These are phyloP conservation scores for Mnemiopsis leidyi DNA, from an alignment of 37 sponge, comb jelly and placozoan species.

Conservation along the genomic window DNA sequence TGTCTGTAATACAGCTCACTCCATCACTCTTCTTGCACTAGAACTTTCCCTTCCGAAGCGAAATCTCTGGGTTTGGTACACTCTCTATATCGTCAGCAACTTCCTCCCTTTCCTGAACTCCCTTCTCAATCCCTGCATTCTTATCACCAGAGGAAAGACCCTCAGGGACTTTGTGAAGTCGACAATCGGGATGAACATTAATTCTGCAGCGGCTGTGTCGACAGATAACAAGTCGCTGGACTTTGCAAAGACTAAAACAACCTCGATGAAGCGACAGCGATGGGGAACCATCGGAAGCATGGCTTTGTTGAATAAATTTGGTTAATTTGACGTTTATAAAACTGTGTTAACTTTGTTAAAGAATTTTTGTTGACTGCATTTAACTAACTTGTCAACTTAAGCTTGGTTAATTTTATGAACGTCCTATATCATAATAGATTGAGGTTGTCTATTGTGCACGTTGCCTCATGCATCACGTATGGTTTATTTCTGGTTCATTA, in stretches of 20 bases:
- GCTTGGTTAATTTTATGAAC: too few relatives aligned
- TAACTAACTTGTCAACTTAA: too few relatives aligned
- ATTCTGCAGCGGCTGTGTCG: not conserved
- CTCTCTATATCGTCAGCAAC: slow-evolving; percentile 41
- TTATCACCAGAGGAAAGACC: slow-evolving; percentile 47
- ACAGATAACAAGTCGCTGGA: not conserved
- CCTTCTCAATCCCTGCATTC: slow-evolving; percentile 60
- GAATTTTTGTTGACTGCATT: too few relatives aligned
- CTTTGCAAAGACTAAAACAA: not conserved
- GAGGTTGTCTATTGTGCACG: too few relatives aligned
- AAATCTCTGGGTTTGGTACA: slow-evolving; percentile 44
- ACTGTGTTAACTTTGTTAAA: too few relatives aligned
- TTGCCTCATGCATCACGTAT: too few relatives aligned
- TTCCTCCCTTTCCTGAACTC: slow-evolving; percentile 66
- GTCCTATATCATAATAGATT: too few relatives aligned
- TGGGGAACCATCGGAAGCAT: too few relatives aligned
- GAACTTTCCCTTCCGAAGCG: slow-evolving; percentile 4
- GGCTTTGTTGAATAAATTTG: too few relatives aligned
- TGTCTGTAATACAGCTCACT: slow-evolving; percentile 37
- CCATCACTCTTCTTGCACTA: slow-evolving; percentile 30
- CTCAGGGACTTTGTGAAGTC: slow-evolving; percentile 58
- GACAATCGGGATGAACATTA: not conserved
- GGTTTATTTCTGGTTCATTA: too few relatives aligned
- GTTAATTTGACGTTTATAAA: too few relatives aligned
- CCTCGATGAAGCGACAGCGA: not conserved